Percentiles rank a stretch among this genome's conserved stretches.
Evolutionary conservation across 2,797 vertebrate genomes (phyloP).

Genomic region (Cottoperca gobio): DNA sequence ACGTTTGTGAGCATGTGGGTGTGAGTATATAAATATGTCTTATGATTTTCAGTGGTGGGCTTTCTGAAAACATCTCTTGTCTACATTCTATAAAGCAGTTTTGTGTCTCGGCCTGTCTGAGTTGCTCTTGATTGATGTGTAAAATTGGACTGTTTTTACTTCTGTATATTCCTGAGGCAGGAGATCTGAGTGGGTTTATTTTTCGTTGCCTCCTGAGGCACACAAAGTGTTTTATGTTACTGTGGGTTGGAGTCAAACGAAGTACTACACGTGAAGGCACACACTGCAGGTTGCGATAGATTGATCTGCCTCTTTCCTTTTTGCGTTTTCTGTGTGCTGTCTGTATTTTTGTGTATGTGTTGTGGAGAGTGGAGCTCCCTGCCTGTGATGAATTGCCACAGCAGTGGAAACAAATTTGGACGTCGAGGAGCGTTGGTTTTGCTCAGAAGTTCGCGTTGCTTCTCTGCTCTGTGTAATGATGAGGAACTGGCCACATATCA

Average conservation of each 20-base stretch:
- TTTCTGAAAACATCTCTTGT: constrained; percentile 63
- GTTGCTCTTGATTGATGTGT: constrained; percentile 69
- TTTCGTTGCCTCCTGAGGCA: constrained; percentile 66
- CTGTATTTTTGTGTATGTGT: constrained; percentile 50
- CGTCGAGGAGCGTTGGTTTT: constrained; percentile 70
- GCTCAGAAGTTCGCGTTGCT: constrained; percentile 66
- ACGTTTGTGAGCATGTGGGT: constrained; percentile 61
- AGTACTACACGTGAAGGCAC: constrained; percentile 68
- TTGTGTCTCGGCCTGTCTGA: constrained; percentile 61
- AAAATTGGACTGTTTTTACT: constrained; percentile 78
- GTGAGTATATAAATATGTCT: constrained; percentile 69
- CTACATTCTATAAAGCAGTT: constrained; percentile 65
- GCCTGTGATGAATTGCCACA: constrained; percentile 78
- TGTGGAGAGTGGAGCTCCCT: constrained; percentile 55
- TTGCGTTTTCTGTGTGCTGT: constrained; percentile 46
- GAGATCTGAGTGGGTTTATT: constrained; percentile 72
- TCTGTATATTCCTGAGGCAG: constrained; percentile 68
- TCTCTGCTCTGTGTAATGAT: constrained; percentile 69
- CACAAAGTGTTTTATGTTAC: constrained; percentile 74
- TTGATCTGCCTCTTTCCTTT: constrained; percentile 63
- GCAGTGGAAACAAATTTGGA: constrained; percentile 73
- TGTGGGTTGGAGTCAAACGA: constrained; percentile 73
- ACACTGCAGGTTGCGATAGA: constrained; percentile 67
- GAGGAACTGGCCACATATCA: constrained; percentile 68
- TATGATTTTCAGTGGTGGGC: constrained; percentile 58